Percentiles rank a stretch among this genome's conserved stretches.
phyloP scores from a whole-genome alignment of 2,888 invertebrate genomes.

The Amiota mariae region DNA sequence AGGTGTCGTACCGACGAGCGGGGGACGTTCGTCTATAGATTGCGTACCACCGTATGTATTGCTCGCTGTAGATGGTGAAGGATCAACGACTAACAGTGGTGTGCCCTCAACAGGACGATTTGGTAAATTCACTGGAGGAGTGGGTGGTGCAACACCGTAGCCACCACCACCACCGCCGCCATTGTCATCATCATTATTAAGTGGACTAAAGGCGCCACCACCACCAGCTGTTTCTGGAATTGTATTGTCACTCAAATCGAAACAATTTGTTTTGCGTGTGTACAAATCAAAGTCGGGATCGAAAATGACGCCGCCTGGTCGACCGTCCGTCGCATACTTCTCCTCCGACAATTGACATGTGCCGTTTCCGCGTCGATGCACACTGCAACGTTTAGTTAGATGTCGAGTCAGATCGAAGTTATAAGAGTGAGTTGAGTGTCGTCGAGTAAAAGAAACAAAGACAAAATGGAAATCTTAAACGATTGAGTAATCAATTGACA shows the following conservation, averaged over 20 bases:
- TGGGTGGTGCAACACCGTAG: conserved; percentile 42
- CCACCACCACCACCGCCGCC: conserved; percentile 37
- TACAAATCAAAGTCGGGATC: conserved; percentile 80
- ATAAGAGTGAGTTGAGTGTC: conserved; percentile 32
- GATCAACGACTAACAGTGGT: conserved; percentile 64
- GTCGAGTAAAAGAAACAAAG: conserved; percentile 22
- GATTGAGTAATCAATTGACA: conserved; percentile 51
- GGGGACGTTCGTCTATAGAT: conserved; percentile 32
- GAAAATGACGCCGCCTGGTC: conserved; percentile 75
- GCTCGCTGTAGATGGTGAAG: conserved; percentile 60
- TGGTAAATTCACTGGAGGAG: conserved; percentile 59
- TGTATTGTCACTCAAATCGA: conserved; percentile 70
- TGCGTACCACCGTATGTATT: conserved; percentile 40
- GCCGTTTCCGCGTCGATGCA: conserved; percentile 78
- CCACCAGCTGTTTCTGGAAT: conserved; percentile 41
- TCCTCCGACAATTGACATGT: conserved; percentile 77
- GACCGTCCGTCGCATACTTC: conserved; percentile 74
- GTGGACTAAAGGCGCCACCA: conserved; percentile 48
- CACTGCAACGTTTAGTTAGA: conserved; percentile 71
- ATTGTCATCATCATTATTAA: conserved; percentile 42
- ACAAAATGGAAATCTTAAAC: conserved; percentile 14
- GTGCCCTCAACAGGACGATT: conserved; percentile 61
- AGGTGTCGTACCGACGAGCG: conserved; percentile 43
- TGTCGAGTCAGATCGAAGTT: conserved; percentile 11
- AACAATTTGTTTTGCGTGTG: conserved; percentile 76